Conservation (phyloP, 1,140 invertebrate genomes). For the Bombus confusus region DNA sequence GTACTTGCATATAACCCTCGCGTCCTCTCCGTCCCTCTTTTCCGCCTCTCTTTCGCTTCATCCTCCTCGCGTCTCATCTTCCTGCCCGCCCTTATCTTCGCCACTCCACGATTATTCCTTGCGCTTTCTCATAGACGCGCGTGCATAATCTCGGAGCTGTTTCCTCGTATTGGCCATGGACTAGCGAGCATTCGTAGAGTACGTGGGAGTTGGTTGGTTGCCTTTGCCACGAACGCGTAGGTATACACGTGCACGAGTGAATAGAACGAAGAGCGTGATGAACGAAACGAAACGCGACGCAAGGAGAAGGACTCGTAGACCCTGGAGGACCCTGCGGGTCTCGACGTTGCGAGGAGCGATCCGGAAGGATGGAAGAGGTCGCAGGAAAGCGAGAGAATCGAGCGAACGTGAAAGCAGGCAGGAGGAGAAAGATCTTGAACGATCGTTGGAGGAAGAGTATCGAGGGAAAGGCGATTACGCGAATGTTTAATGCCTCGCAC, state of each 20-base stretch:
- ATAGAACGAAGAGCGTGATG: neutral
- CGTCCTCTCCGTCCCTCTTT: neutral
- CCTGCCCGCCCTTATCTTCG: slow-evolving; percentile 48
- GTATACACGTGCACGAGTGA: neutral
- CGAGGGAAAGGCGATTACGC: slow-evolving; percentile 61
- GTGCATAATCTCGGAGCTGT: slow-evolving; percentile 48
- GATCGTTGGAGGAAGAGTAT: slow-evolving; percentile 14
- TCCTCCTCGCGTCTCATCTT: slow-evolving; percentile 1
- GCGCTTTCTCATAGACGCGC: slow-evolving; percentile 40
- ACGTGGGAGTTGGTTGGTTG: slow-evolving; percentile 23
- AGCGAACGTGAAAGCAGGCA: neutral
- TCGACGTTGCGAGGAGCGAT: slow-evolving; percentile 34
- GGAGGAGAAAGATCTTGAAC: neutral
- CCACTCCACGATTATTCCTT: slow-evolving; percentile 39
- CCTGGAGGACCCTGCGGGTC: neutral
- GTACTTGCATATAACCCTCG: slow-evolving; percentile 72
- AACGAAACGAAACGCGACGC: slow-evolving; percentile 29
- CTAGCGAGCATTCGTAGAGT: neutral
- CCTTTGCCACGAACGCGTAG: neutral
- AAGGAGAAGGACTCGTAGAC: slow-evolving; percentile 23
- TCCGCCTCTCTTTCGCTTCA: slow-evolving; percentile 34
- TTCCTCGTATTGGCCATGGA: slow-evolving; percentile 12
- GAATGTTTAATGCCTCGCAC: slow-evolving; percentile 70
- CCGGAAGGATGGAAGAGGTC: slow-evolving; percentile 1
- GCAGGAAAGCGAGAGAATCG: neutral